Conservation (phyloP, 2,797 vertebrate species). For the Sebastes jordani region DNA sequence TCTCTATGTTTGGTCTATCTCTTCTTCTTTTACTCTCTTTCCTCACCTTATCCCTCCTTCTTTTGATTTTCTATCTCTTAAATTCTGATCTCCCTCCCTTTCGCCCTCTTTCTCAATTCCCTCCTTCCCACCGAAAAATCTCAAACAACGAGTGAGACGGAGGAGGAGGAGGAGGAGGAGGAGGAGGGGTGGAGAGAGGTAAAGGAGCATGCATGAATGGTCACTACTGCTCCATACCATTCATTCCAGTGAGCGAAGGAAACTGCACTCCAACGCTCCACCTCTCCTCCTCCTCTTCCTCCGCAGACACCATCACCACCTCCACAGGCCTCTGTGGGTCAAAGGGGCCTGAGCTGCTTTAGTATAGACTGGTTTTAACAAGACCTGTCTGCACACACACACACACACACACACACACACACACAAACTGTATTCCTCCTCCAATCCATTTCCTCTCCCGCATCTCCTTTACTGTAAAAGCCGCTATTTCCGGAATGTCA, state of each 20-base stretch:
- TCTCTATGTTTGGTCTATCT: constrained; percentile 3
- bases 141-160: constrained; percentile 28
- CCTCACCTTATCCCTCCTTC: background rate
- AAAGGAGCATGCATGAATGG: constrained; percentile 81
- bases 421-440: background rate
- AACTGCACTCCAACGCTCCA: constrained; percentile 51
- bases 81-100: background rate
- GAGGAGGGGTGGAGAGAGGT: constrained; percentile 31
- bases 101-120: background rate
- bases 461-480: constrained; percentile 42
- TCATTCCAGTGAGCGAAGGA: constrained; percentile 79
- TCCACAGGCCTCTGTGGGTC: constrained; percentile 57
- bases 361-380: constrained; percentile 29
- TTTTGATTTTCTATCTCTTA: background rate
- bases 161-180: background rate
- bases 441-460: background rate
- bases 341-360: constrained; percentile 49
- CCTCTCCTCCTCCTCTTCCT: constrained; percentile 49
- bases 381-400: constrained; percentile 13
- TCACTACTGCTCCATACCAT: constrained; percentile 82
- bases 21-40: background rate
- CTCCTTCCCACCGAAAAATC: constrained; percentile 19
- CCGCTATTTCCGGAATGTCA: constrained; percentile 44
- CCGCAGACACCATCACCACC: constrained; percentile 43
- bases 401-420: background rate